These are phyloP conservation scores for Parascotia fuliginaria DNA, from an alignment of 2,888 invertebrate species.

Conservation along the genomic window DNA sequence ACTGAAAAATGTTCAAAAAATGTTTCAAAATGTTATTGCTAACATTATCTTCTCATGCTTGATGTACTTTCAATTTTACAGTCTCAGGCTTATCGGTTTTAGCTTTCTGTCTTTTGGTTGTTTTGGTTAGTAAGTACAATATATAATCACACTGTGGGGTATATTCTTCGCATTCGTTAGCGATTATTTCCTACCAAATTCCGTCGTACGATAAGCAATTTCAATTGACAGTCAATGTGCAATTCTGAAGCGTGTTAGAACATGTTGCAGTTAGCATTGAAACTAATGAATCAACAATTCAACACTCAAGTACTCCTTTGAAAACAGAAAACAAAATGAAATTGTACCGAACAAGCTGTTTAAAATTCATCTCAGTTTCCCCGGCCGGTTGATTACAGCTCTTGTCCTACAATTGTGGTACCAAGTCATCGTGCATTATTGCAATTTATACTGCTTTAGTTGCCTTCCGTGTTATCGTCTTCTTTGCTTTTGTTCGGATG, in stretches of 20 bases:
- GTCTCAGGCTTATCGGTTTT: no score
- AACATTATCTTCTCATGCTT: no score
- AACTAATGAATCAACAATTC: neutral
- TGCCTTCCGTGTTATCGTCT: neutral
- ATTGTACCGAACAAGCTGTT: conserved; percentile 29
- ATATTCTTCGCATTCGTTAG: no score
- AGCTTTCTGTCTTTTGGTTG: no score
- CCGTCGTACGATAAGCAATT: no score
- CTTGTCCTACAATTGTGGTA: conserved; percentile 37
- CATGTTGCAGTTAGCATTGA: neutral
- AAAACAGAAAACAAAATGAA: conserved; percentile 23
- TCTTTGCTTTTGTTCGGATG: neutral
- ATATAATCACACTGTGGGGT: no score
- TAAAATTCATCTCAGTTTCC: conserved; percentile 39
- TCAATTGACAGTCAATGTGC: no score
- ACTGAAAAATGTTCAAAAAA: no score
- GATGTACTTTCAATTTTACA: no score
- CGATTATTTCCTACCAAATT: no score
- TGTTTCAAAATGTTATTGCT: no score
- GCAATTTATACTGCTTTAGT: conserved; percentile 13
- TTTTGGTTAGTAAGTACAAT: no score
- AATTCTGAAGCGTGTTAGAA: neutral
- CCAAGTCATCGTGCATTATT: conserved; percentile 25
- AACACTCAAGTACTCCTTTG: conserved; percentile 13
- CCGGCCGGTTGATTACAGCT: conserved; percentile 39